Evolutionary conservation across 2,888 invertebrate genomes (phyloP).

Genomic region (Thymelicus lineola): DNA sequence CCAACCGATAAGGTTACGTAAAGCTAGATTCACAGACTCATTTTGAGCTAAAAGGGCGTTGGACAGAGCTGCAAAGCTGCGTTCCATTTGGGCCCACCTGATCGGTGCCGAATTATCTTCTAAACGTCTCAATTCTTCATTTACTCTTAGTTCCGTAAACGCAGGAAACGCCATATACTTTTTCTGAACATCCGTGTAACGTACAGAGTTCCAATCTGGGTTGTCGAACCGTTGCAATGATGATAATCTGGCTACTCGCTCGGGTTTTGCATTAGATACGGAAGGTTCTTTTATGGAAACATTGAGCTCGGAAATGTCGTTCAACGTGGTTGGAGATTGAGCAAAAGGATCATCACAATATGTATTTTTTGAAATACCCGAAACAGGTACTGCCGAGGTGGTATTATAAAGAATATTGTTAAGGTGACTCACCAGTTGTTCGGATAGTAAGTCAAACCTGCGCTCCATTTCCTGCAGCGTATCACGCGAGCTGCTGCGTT

Average conservation of each 20-base stretch:
- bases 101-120: conserved; percentile 22
- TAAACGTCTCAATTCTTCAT: conserved; percentile 40
- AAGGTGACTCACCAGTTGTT: conserved; percentile 40
- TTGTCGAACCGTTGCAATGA: conserved; percentile 36
- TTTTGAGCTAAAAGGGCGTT: conserved; percentile 42
- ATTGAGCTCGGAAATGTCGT: neutral
- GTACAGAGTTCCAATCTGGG: conserved; percentile 39
- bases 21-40: conserved; percentile 31
- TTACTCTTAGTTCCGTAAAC: conserved; percentile 41
- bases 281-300: conserved; percentile 27
- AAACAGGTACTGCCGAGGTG: neutral
- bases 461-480: conserved; percentile 14
- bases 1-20: conserved; percentile 36
- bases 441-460: conserved; percentile 38
- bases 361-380: neutral
- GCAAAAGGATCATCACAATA: neutral
- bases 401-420: conserved; percentile 22
- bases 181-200: conserved; percentile 39
- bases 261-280: conserved; percentile 24
- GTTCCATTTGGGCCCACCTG: conserved; percentile 39
- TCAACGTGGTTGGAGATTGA: neutral
- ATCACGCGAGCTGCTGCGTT: neutral
- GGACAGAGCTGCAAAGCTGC: conserved; percentile 41
- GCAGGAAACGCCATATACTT: conserved; percentile 40
- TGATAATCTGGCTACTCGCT: conserved; percentile 30